Evolutionary conservation across 2,888 invertebrate genomes (phyloP).

Genomic region (Lottia gigantea): DNA sequence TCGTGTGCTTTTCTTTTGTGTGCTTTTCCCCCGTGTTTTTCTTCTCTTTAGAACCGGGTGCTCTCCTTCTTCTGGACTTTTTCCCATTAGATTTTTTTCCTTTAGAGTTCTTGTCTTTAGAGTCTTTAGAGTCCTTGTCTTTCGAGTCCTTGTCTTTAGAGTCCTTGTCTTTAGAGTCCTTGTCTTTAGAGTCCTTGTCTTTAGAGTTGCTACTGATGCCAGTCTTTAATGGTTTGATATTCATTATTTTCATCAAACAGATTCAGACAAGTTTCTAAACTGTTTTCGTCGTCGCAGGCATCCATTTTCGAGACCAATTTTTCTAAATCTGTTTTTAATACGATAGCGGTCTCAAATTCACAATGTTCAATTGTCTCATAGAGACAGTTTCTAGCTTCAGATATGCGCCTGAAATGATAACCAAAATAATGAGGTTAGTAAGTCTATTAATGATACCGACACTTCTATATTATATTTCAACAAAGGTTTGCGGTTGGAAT

Average conservation of each 20-base stretch:
- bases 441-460: no score
- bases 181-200: neutral
- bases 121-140: neutral
- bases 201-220: no score
- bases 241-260: neutral
- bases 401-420: slow-evolving; percentile 17
- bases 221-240: no score
- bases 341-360: neutral
- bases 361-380: neutral
- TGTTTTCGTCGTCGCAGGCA: neutral
- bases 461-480: no score
- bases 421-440: no score
- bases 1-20: neutral
- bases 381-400: slow-evolving; percentile 18
- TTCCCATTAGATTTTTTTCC: no score
- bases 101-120: neutral
- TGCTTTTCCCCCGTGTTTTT: no score
- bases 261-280: neutral
- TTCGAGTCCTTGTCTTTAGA: neutral
- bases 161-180: slow-evolving; percentile 1
- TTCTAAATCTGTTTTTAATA: neutral
- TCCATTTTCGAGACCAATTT: neutral
- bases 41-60: no score
- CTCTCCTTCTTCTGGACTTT: neutral
- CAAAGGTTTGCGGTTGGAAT: no score